Evolutionary conservation across 2,888 invertebrate genomes (phyloP).

Genomic region (Alentia gelatinosa): DNA sequence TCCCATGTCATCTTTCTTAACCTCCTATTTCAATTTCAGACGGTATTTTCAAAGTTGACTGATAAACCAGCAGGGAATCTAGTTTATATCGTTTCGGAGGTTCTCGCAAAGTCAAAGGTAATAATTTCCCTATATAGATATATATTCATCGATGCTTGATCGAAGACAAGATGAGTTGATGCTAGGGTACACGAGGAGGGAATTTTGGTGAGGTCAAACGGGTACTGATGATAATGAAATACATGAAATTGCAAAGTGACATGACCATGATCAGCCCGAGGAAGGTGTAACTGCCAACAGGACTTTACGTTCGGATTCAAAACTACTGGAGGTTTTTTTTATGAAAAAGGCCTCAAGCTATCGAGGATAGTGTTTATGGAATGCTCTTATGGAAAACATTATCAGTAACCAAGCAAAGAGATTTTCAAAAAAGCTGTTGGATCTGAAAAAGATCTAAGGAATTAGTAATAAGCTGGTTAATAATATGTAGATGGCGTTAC

Average conservation of each 20-base stretch:
- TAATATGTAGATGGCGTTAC: too few species aligned
- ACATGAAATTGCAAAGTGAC: background rate
- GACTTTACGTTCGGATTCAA: too few species aligned
- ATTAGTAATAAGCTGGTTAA: too few species aligned
- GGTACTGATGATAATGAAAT: background rate
- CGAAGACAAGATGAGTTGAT: background rate
- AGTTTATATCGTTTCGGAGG: background rate
- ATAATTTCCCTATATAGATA: background rate
- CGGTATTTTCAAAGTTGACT: background rate
- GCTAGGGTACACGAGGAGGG: background rate
- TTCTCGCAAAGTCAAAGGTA: background rate
- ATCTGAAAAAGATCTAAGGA: too few species aligned
- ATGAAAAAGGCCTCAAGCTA: too few species aligned
- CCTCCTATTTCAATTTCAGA: background rate
- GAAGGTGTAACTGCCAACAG: too few species aligned
- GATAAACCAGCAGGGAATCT: background rate
- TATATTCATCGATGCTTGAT: background rate
- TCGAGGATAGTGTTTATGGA: too few species aligned
- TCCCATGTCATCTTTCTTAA: background rate
- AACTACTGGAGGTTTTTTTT: too few species aligned
- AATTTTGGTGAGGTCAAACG: background rate
- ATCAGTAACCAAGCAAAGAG: too few species aligned
- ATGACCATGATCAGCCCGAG: too few species aligned
- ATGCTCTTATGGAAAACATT: too few species aligned
- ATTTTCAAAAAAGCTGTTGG: too few species aligned